These are phyloP conservation scores for Bombus consobrinus DNA, from an alignment of 1,140 invertebrate species.

Conservation along the genomic window DNA sequence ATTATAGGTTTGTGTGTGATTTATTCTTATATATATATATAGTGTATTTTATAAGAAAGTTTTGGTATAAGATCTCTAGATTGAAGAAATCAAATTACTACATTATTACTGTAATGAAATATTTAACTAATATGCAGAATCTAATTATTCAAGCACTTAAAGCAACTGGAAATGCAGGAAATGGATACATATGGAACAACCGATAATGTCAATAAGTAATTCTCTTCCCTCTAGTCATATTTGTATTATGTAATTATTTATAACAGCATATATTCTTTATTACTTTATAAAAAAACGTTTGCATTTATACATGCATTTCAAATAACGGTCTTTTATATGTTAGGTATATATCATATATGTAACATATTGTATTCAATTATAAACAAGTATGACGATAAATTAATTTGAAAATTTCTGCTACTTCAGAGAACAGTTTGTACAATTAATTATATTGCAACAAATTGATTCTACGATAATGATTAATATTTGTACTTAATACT, in stretches of 20 bases:
- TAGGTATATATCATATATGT: neutral
- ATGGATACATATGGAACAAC: constrained; percentile 41
- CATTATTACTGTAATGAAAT: neutral
- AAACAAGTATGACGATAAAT: neutral
- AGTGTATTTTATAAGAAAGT: neutral
- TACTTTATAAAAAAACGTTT: constrained; percentile 29
- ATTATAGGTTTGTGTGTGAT: constrained; percentile 56
- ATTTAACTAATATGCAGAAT: neutral
- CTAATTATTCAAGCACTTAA: neutral
- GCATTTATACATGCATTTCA: neutral
- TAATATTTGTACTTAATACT: constrained; percentile 30
- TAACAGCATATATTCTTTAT: constrained; percentile 42
- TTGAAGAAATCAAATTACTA: constrained; percentile 27
- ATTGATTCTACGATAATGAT: neutral
- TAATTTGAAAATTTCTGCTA: neutral
- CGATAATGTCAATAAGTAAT: constrained; percentile 63
- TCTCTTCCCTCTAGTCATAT: constrained; percentile 67
- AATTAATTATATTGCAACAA: neutral
- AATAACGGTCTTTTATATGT: neutral
- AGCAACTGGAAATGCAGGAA: constrained; percentile 12
- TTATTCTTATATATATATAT: constrained; percentile 17
- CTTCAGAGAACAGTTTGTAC: neutral
- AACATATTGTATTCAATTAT: neutral
- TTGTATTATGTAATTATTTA: constrained; percentile 63
- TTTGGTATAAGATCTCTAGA: constrained; percentile 5